Evolutionary conservation across 2,797 vertebrate species (phyloP).

Genomic region (Galago senegalensis): DNA sequence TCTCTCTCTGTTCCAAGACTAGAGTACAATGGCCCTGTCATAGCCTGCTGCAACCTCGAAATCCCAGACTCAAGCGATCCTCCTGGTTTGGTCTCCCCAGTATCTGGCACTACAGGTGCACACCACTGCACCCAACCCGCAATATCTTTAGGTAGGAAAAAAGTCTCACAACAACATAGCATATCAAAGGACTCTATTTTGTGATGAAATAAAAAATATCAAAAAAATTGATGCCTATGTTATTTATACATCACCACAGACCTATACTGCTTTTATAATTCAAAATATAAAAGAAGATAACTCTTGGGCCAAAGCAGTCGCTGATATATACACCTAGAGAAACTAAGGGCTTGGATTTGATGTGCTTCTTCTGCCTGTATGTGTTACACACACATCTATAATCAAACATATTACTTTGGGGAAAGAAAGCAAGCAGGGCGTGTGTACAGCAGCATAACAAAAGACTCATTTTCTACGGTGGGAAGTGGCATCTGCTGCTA

Average conservation of each 20-base stretch:
- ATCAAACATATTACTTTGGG: not conserved
- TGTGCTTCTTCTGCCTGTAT: not conserved
- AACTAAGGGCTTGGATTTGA: not conserved
- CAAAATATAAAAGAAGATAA: not conserved
- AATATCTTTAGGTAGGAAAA: not conserved
- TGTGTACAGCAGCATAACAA: not conserved
- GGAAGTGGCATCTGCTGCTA: not conserved
- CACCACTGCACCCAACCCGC: no score
- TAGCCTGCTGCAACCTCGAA: not conserved
- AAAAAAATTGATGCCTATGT: not conserved
- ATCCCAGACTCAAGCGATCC: not conserved
- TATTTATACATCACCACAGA: not conserved
- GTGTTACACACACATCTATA: not conserved
- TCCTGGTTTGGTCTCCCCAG: not conserved
- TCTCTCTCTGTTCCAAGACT: not conserved
- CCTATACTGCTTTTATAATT: not conserved
- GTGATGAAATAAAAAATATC: not conserved
- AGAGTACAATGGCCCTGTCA: not conserved
- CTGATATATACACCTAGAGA: not conserved
- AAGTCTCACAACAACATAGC: not conserved
- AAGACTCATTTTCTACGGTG: not conserved
- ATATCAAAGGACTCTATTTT: not conserved
- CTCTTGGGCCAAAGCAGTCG: not conserved
- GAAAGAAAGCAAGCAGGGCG: not conserved
- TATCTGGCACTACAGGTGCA: not conserved